Evolutionary conservation across 2,797 vertebrate genomes (phyloP).

Genomic region (Onychomys arenicola): DNA sequence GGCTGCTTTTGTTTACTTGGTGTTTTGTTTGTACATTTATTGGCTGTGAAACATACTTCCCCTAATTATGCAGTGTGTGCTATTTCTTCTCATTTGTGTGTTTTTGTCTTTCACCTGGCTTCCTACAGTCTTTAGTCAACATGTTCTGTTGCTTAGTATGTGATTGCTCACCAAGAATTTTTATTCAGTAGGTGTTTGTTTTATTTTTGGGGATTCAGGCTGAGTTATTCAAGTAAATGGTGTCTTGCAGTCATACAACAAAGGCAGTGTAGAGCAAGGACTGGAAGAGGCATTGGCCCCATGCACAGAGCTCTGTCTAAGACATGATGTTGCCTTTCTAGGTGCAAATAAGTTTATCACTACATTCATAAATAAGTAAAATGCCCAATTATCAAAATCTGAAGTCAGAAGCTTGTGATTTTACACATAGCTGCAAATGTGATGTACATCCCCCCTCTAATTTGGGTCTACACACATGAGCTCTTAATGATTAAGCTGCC

Average conservation of each 20-base stretch:
- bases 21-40: not conserved
- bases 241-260: not conserved
- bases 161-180: not conserved
- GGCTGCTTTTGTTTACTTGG: not conserved
- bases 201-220: not conserved
- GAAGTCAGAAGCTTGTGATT: not conserved
- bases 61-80: not conserved
- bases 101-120: not conserved
- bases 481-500: not conserved
- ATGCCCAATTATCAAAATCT: not conserved
- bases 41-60: not conserved
- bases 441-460: accelerated
- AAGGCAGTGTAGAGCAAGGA: not conserved
- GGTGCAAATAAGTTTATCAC: not conserved
- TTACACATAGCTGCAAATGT: not conserved
- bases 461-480: not conserved
- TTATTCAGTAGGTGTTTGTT: not conserved
- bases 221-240: not conserved
- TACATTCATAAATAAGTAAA: not conserved
- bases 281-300: not conserved
- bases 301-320: not conserved
- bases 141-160: not conserved
- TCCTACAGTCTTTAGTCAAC: not conserved
- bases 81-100: not conserved
- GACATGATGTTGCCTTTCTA: not conserved